phyloP scores from a whole-genome alignment of 1,140 invertebrate species.

The Aphidius ervi region DNA sequence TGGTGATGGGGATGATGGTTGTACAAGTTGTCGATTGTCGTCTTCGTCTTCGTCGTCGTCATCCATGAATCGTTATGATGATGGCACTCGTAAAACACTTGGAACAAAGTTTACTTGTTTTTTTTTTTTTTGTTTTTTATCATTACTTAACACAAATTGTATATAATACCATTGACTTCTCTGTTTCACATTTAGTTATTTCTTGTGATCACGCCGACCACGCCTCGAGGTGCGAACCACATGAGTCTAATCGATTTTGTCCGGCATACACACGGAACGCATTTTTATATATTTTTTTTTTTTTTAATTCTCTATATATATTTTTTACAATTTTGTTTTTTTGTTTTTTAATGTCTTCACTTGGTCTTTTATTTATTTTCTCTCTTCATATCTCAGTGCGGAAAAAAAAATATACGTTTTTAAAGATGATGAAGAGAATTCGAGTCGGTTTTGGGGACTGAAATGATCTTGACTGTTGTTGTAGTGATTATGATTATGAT shows the following conservation, averaged over 20 bases:
- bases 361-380: slow-evolving; percentile 1
- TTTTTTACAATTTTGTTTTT: slow-evolving; percentile 4
- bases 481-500: neutral
- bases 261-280: slow-evolving; percentile 13
- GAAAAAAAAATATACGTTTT: slow-evolving; percentile 16
- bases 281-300: slow-evolving; percentile 9
- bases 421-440: slow-evolving; percentile 22
- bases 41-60: too few species aligned
- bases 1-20: too few species aligned
- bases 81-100: slow-evolving; percentile 16
- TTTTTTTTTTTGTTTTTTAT: slow-evolving; percentile 14
- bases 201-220: slow-evolving; percentile 22
- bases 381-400: neutral
- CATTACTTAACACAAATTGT: slow-evolving; percentile 3
- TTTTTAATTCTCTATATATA: neutral
- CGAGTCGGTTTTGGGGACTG: slow-evolving; percentile 13
- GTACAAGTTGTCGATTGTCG: too few species aligned
- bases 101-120: slow-evolving; percentile 18
- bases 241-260: slow-evolving; percentile 22
- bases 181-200: slow-evolving; percentile 18
- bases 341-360: neutral
- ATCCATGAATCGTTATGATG: neutral
- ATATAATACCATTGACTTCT: slow-evolving; percentile 11
- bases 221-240: slow-evolving; percentile 22
- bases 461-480: neutral